Percentiles rank a stretch among this genome's conserved stretches.
These are phyloP conservation scores for Trichopria drosophilae DNA, from an alignment of 2,888 invertebrate genomes.

Conservation along the genomic window DNA sequence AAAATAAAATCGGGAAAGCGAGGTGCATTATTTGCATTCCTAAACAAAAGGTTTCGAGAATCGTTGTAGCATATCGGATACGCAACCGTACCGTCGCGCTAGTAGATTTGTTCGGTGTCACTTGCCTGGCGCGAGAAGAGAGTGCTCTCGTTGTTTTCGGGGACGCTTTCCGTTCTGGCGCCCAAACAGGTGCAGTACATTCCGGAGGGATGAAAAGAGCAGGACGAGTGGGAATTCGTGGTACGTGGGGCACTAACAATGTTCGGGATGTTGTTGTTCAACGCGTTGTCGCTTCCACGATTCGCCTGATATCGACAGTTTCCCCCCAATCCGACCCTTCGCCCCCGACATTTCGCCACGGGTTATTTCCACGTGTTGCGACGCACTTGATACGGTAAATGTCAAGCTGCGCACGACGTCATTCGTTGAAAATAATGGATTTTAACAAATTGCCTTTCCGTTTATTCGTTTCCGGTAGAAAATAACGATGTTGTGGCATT, in stretches of 20 bases:
- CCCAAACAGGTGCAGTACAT: too few relatives aligned
- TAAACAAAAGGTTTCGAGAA: constrained; percentile 31
- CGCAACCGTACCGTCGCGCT: constrained; percentile 27
- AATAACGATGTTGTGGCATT: too few relatives aligned
- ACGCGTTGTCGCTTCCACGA: constrained; percentile 46
- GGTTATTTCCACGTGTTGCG: too few relatives aligned
- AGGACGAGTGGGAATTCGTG: constrained; percentile 39
- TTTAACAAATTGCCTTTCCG: too few relatives aligned
- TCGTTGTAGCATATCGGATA: constrained; percentile 21
- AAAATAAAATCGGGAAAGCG: constrained; percentile 26
- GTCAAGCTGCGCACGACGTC: too few relatives aligned
- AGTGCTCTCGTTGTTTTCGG: constrained; percentile 39
- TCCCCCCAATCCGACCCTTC: too few relatives aligned
- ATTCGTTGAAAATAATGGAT: too few relatives aligned
- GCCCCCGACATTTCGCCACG: too few relatives aligned
- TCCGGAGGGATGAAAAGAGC: constrained; percentile 37
- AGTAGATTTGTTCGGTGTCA: constrained; percentile 56
- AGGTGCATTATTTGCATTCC: constrained; percentile 33
- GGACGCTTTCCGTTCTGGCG: too few relatives aligned
- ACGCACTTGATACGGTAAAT: too few relatives aligned
- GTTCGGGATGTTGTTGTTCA: constrained; percentile 49
- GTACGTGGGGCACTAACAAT: constrained; percentile 44
- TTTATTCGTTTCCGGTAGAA: too few relatives aligned
- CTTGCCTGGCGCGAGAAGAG: constrained; percentile 46
- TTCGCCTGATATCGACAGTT: constrained; percentile 51